phyloP scores from a whole-genome alignment of 2,797 vertebrate species.

The Danio kyathit region DNA sequence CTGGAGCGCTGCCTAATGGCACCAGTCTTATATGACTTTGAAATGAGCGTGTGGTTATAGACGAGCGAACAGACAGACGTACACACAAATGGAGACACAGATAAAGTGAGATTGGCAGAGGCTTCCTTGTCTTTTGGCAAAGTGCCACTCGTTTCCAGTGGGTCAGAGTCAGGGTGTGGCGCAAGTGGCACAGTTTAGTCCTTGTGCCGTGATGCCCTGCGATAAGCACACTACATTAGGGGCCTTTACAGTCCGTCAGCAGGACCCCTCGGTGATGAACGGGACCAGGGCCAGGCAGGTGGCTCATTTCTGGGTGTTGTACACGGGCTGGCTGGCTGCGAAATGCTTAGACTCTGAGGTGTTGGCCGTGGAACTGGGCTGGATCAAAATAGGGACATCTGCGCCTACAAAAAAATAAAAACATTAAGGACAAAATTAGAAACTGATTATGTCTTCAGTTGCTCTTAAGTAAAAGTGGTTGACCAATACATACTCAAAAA shows the following conservation, averaged over 20 bases:
- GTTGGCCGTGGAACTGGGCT: conserved; percentile 70
- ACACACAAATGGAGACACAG: conserved; percentile 24
- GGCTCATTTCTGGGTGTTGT: conserved; percentile 58
- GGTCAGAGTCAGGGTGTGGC: conserved; percentile 55
- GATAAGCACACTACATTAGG: conserved; percentile 17
- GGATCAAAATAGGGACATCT: conserved; percentile 67
- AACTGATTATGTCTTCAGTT: background rate
- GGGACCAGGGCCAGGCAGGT: conserved; percentile 32
- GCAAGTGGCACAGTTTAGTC: conserved; percentile 44
- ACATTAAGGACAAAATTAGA: background rate
- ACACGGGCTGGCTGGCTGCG: conserved; percentile 64
- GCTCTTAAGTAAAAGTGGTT: too few relatives aligned
- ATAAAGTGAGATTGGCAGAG: conserved; percentile 39
- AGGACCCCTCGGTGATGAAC: conserved; percentile 42
- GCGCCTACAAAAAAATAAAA: conserved; percentile 58
- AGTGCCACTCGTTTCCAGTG: conserved; percentile 31
- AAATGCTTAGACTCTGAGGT: conserved; percentile 69
- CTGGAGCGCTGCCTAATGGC: conserved; percentile 22
- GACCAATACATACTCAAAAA: too few relatives aligned
- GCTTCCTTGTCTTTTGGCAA: conserved; percentile 50
- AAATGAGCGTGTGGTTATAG: conserved; percentile 7
- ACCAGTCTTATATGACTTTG: conserved; percentile 30
- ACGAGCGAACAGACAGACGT: conserved; percentile 28
- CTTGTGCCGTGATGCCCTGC: conserved; percentile 23
- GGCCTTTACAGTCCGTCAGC: conserved; percentile 40